Evolutionary conservation across 2,797 vertebrate genomes (phyloP).

Genomic region (Ctenopoma kingsleyae): DNA sequence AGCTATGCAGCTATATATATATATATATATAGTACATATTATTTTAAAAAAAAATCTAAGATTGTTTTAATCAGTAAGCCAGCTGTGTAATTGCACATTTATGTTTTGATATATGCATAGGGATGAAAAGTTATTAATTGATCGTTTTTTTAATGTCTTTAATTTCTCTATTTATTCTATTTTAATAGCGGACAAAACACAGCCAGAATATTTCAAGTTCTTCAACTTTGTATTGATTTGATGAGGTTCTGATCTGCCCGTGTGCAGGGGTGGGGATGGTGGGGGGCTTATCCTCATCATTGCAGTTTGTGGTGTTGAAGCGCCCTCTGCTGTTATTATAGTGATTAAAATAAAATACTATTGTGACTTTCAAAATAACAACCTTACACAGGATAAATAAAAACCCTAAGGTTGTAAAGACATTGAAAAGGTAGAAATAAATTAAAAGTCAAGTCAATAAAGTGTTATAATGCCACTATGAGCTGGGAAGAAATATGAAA

Average conservation of each 20-base stretch:
- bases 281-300: not conserved
- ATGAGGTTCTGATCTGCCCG: not conserved
- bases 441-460: not conserved
- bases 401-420: too few relatives aligned
- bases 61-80: not conserved
- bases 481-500: not conserved
- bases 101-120: not conserved
- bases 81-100: not conserved
- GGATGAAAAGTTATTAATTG: fast-evolving
- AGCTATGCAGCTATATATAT: too few relatives aligned
- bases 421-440: too few relatives aligned
- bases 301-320: conserved; percentile 38
- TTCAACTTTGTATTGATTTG: not conserved
- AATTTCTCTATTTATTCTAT: not conserved
- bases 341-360: fast-evolving
- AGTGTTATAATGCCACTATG: too few relatives aligned
- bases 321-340: conserved; percentile 59
- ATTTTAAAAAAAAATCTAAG: too few relatives aligned
- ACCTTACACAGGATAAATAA: too few relatives aligned
- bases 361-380: not conserved
- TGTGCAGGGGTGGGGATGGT: too few relatives aligned
- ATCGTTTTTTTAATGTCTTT: not conserved
- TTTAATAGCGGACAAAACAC: too few relatives aligned
- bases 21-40: too few relatives aligned
- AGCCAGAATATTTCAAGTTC: not conserved